Conservation (phyloP, 2,797 vertebrate species). For the Champsocephalus gunnari region DNA sequence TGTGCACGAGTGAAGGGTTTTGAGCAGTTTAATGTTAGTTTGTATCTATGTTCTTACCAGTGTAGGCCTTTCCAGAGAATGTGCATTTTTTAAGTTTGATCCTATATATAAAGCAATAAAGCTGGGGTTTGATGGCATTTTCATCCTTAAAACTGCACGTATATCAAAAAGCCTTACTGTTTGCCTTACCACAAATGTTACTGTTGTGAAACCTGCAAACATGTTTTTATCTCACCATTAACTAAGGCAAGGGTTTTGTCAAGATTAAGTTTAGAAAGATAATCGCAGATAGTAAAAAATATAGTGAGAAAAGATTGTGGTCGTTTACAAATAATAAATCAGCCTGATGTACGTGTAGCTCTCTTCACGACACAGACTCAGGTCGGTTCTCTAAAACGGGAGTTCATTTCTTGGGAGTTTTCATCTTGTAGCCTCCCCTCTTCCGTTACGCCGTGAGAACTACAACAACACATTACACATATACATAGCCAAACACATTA, state of each 20-base stretch:
- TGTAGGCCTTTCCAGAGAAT: neutral
- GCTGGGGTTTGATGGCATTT: neutral
- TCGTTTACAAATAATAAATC: neutral
- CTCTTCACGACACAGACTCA: too few species aligned
- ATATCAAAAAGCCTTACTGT: neutral
- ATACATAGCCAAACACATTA: too few species aligned
- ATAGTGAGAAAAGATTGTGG: neutral
- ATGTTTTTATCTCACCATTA: neutral
- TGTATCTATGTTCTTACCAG: neutral
- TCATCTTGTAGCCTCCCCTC: too few species aligned
- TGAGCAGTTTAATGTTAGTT: slow-evolving; percentile 8
- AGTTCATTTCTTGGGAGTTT: too few species aligned
- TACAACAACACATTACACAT: too few species aligned
- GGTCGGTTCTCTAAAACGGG: too few species aligned
- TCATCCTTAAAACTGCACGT: neutral
- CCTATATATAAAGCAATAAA: neutral
- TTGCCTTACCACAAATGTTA: neutral
- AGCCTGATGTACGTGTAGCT: neutral
- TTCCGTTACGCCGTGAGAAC: too few species aligned
- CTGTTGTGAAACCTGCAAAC: neutral
- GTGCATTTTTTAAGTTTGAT: neutral
- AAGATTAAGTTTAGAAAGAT: neutral
- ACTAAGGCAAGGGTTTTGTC: neutral
- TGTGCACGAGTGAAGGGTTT: slow-evolving; percentile 16
- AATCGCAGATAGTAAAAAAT: neutral